A percentile compares a stretch with the other conserved stretches of the same genome.
These are phyloP conservation scores for Himantopus leucocephalus DNA, from an alignment of 2,113 vertebrate genomes.

Conservation along the genomic window DNA sequence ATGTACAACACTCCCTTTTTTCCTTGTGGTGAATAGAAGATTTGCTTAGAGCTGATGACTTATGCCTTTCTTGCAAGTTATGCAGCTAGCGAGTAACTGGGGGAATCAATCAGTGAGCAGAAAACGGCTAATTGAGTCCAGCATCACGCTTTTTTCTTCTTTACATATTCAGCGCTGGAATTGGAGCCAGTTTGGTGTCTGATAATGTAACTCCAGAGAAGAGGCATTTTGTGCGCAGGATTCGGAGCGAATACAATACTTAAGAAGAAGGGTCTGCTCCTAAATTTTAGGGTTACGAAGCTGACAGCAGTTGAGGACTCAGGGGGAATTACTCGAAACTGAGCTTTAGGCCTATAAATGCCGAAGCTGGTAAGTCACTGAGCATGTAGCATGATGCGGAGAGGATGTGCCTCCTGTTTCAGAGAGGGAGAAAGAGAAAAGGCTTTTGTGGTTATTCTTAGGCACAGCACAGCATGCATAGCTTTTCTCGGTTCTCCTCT, in stretches of 20 bases:
- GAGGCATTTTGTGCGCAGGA: conserved; percentile 53
- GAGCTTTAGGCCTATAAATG: conserved; percentile 73
- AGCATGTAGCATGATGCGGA: background rate
- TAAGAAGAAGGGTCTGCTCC: conserved; percentile 53
- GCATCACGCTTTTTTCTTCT: conserved; percentile 57
- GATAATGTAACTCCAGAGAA: conserved; percentile 73
- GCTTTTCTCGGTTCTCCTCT: conserved; percentile 25
- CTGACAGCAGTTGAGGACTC: conserved; percentile 58
- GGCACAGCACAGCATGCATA: conserved; percentile 1
- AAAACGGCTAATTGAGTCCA: conserved; percentile 80
- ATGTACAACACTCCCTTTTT: conserved; percentile 91
- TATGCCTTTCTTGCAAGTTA: conserved; percentile 81
- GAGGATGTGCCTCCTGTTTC: conserved; percentile 38
- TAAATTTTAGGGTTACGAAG: conserved; percentile 58
- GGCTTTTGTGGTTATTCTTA: conserved; percentile 44
- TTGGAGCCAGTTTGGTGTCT: conserved; percentile 60
- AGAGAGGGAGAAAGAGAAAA: conserved; percentile 2
- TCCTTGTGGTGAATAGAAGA: conserved; percentile 85
- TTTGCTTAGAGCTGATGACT: conserved; percentile 84
- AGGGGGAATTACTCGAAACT: conserved; percentile 1
- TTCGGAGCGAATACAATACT: conserved; percentile 29
- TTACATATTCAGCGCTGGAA: conserved; percentile 55
- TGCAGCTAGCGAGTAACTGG: conserved; percentile 70
- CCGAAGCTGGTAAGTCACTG: conserved; percentile 81
- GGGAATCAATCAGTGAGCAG: conserved; percentile 72